A percentile compares a stretch with the other conserved stretches of the same genome.
These are phyloP conservation scores for Trematomus loennbergii DNA, from an alignment of 2,113 vertebrate genomes.

Conservation along the genomic window DNA sequence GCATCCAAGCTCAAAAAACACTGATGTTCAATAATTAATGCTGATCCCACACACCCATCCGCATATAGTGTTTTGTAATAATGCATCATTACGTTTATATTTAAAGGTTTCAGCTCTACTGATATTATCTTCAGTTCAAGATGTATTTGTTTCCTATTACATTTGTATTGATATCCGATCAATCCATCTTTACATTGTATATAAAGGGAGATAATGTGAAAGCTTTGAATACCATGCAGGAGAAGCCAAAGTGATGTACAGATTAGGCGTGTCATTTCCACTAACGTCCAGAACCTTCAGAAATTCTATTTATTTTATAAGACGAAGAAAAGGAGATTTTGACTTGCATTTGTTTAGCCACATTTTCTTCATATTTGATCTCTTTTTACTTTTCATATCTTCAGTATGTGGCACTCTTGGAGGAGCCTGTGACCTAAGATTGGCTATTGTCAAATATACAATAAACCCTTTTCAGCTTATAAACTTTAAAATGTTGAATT, in stretches of 20 bases:
- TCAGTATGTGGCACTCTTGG: no score
- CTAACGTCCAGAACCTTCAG: neutral
- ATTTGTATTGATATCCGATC: conserved; percentile 5
- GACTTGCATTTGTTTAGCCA: no score
- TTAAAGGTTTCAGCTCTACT: neutral
- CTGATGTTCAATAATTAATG: conserved; percentile 55
- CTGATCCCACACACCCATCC: conserved; percentile 10
- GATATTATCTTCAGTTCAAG: neutral
- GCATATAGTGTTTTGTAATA: conserved; percentile 22
- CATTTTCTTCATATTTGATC: no score
- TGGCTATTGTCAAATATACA: no score
- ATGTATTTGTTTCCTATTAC: neutral
- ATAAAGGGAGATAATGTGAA: neutral
- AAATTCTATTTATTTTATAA: neutral
- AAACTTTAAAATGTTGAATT: neutral
- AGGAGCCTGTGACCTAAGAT: no score
- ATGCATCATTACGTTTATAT: conserved; percentile 35
- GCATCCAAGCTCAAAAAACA: conserved; percentile 43
- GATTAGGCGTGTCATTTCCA: neutral
- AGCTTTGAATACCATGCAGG: neutral
- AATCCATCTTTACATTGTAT: neutral
- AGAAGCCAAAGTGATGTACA: neutral
- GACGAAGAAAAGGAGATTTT: neutral
- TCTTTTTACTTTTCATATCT: no score
- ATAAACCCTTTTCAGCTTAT: no score